Conservation (phyloP, 2,113 vertebrate genomes). For the Psophia crepitans region DNA sequence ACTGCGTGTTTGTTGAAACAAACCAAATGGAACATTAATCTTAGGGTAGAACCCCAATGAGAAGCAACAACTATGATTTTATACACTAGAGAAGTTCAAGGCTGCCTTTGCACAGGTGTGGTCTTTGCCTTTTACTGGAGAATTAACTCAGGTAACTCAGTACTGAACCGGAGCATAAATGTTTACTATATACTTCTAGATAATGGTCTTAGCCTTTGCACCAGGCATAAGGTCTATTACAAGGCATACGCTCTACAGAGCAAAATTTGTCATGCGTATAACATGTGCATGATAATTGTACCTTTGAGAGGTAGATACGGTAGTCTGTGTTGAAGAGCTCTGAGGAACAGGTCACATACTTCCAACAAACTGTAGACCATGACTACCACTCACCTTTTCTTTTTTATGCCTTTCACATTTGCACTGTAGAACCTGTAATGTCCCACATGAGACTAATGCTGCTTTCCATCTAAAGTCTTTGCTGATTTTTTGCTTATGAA, state of each 20-base stretch:
- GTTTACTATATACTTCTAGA: not conserved
- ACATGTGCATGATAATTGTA: not conserved
- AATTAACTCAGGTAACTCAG: not conserved
- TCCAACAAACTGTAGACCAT: not conserved
- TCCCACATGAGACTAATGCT: constrained; percentile 21
- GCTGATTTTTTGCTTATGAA: not conserved
- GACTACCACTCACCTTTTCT: constrained; percentile 1
- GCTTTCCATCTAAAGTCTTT: constrained; percentile 31
- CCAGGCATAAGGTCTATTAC: not conserved
- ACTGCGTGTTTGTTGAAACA: not conserved
- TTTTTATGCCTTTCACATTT: constrained; percentile 25
- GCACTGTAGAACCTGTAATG: constrained; percentile 38
- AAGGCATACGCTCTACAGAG: not conserved
- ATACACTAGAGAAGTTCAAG: not conserved
- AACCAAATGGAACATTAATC: not conserved
- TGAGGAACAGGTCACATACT: not conserved
- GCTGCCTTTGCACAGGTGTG: not conserved
- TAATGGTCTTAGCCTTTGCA: not conserved
- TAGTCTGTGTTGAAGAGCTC: not conserved
- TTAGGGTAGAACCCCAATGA: not conserved
- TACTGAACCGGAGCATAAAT: not conserved
- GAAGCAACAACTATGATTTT: not conserved
- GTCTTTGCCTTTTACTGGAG: not conserved
- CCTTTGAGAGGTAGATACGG: not conserved
- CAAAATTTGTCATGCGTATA: not conserved